Conservation (phyloP, 1,140 invertebrate genomes). For the Gerris buenoi region DNA sequence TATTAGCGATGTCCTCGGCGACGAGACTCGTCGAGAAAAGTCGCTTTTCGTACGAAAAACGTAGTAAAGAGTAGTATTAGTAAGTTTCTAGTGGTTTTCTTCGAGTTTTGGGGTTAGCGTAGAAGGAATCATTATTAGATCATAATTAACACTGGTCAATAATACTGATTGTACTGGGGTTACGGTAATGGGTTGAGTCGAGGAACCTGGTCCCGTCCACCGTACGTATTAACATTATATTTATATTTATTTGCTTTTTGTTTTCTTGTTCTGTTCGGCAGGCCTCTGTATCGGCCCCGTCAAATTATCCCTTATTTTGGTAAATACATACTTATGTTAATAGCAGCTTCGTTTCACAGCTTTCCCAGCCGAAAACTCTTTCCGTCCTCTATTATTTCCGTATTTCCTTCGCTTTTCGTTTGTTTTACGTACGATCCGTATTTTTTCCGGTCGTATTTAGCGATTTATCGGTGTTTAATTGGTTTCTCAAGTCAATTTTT, state of each 20-base stretch:
- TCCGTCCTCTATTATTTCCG: too few species aligned
- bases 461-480: not conserved
- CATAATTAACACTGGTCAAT: slow-evolving; percentile 24
- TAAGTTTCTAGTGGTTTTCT: too few species aligned
- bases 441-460: too few species aligned
- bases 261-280: not conserved
- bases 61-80: too few species aligned
- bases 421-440: too few species aligned
- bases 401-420: too few species aligned
- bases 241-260: not conserved
- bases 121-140: slow-evolving; percentile 13
- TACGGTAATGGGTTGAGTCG: slow-evolving; percentile 1
- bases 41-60: too few species aligned
- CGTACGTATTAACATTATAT: not conserved
- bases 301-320: not conserved
- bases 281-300: not conserved
- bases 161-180: slow-evolving; percentile 20
- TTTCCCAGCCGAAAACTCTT: too few species aligned
- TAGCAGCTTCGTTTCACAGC: too few species aligned
- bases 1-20: not conserved
- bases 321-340: not conserved
- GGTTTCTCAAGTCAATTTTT: not conserved
- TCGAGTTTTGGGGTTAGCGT: not conserved
- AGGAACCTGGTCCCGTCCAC: too few species aligned
- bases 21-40: too few species aligned